phyloP scores from a whole-genome alignment of 2,888 invertebrate species.

The Scaptodrosophila latifasciaeformis region DNA sequence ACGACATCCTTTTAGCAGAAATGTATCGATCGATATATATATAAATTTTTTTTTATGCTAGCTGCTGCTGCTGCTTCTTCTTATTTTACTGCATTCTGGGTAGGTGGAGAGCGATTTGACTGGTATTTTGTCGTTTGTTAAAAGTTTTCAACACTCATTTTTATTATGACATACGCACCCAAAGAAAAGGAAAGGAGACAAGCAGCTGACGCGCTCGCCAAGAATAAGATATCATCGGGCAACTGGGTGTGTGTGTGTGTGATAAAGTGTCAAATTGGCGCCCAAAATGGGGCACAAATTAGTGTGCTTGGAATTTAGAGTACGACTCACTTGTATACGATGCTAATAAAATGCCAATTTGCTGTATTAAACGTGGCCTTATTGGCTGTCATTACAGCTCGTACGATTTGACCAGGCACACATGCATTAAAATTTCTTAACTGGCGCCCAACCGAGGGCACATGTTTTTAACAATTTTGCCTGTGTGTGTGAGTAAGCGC shows the following conservation, averaged over 20 bases:
- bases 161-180: slow-evolving; percentile 62
- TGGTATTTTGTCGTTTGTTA: slow-evolving; percentile 63
- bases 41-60: slow-evolving; percentile 18
- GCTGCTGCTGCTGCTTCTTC: not conserved
- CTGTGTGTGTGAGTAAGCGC: slow-evolving; percentile 1
- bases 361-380: slow-evolving; percentile 63
- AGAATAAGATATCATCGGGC: too few species aligned
- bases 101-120: slow-evolving; percentile 18
- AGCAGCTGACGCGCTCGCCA: not conserved
- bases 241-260: too few species aligned
- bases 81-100: not conserved
- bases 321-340: slow-evolving; percentile 20
- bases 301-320: slow-evolving; percentile 20
- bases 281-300: slow-evolving; percentile 40
- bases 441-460: slow-evolving; percentile 24
- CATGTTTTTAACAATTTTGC: slow-evolving; percentile 18
- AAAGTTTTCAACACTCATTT: slow-evolving; percentile 64
- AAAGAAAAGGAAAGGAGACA: slow-evolving; percentile 4
- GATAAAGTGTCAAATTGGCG: slow-evolving; percentile 2
- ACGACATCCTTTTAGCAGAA: slow-evolving; percentile 53
- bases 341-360: slow-evolving; percentile 67
- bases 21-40: slow-evolving; percentile 59
- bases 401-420: slow-evolving; percentile 51
- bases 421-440: not conserved
- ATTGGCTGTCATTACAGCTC: slow-evolving; percentile 66